These are phyloP conservation scores for Zaprionus africanus DNA, from an alignment of 1,140 invertebrate genomes.

Conservation along the genomic window DNA sequence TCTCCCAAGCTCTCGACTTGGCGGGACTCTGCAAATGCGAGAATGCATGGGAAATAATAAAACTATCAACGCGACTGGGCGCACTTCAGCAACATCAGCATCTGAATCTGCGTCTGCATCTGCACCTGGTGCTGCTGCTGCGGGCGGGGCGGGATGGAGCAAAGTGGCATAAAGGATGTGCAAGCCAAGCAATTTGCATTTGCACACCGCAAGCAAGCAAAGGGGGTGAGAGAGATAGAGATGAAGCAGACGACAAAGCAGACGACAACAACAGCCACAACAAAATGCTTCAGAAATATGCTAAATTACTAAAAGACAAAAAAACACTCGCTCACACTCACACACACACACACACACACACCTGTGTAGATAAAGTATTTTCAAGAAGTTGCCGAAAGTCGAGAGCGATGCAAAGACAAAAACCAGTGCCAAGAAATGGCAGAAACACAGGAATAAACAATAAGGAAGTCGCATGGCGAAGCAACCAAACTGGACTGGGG, in stretches of 20 bases:
- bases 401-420: conserved; percentile 55
- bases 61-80: conserved; percentile 69
- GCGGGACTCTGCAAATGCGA: conserved; percentile 12
- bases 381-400: conserved; percentile 74
- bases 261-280: conserved; percentile 57
- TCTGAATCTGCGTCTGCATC: conserved; percentile 27
- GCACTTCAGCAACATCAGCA: conserved; percentile 66
- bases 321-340: conserved; percentile 38
- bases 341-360: conserved; percentile 9
- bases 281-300: conserved; percentile 74
- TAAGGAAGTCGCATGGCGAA: conserved; percentile 5
- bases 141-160: background rate
- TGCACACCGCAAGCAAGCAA: conserved; percentile 76
- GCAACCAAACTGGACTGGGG: background rate
- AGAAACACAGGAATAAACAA: conserved; percentile 27
- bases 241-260: conserved; percentile 55
- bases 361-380: conserved; percentile 58
- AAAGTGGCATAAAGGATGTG: conserved; percentile 57
- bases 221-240: conserved; percentile 60
- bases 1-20: background rate
- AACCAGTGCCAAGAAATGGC: conserved; percentile 39
- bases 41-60: conserved; percentile 59
- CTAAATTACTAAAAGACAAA: conserved; percentile 79
- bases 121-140: background rate
- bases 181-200: conserved; percentile 80